Evolutionary conservation across 2,113 vertebrate species (phyloP).

Genomic region (Montifringilla adamsi): DNA sequence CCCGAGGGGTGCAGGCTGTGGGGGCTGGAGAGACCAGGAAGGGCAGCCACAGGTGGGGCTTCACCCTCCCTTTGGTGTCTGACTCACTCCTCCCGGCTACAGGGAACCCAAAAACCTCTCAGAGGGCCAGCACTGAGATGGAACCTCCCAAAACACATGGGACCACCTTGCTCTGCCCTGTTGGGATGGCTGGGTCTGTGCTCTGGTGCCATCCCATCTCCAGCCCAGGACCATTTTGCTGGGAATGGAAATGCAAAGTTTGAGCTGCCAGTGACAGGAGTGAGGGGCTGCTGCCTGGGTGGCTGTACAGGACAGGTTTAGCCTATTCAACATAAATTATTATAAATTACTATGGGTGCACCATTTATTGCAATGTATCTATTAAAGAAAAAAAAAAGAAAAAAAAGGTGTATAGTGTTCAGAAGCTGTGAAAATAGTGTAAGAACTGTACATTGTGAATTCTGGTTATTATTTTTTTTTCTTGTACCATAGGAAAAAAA

Average conservation of each 20-base stretch:
- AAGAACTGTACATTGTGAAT: conserved; percentile 83
- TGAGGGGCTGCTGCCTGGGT: conserved; percentile 17
- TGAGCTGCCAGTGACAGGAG: conserved; percentile 27
- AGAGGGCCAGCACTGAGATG: neutral
- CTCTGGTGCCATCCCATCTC: neutral
- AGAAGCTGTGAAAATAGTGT: conserved; percentile 85
- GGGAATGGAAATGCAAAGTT: neutral
- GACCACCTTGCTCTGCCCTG: neutral
- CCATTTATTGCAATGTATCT: conserved; percentile 85
- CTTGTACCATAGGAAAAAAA: conserved; percentile 79
- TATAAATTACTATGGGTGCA: conserved; percentile 73
- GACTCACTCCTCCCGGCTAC: neutral
- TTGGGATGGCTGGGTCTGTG: neutral
- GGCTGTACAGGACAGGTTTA: conserved; percentile 48
- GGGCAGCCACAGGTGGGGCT: fast-evolving
- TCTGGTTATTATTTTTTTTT: conserved; percentile 69
- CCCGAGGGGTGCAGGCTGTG: neutral
- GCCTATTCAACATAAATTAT: conserved; percentile 57
- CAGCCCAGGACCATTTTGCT: neutral
- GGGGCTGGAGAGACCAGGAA: neutral
- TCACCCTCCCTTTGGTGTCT: fast-evolving
- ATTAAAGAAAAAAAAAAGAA: conserved; percentile 73
- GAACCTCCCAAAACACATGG: neutral
- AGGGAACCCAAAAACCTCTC: neutral
- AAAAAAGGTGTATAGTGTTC: conserved; percentile 85